Evolutionary conservation across 1,140 invertebrate species (phyloP).

Genomic region (Drosophila albomicans): DNA sequence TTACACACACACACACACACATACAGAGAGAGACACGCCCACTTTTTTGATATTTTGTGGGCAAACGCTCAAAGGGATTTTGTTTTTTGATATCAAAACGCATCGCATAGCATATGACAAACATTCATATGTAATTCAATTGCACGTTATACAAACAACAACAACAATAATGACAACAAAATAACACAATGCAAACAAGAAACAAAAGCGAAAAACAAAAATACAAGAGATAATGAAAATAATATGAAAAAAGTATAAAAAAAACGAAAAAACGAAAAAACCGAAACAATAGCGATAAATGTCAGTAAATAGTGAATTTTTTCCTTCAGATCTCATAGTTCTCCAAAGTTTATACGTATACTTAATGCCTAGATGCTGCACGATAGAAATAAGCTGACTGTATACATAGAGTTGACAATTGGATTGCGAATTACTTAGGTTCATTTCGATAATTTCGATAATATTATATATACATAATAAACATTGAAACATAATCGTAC

Average conservation of each 20-base stretch:
- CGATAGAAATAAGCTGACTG: conserved; percentile 43
- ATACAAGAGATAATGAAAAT: conserved; percentile 6
- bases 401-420: conserved; percentile 37
- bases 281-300: conserved; percentile 46
- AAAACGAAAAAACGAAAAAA: neutral
- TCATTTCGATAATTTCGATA: neutral
- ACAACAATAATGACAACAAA: neutral
- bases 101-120: conserved; percentile 30
- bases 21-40: conserved; percentile 20
- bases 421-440: conserved; percentile 15
- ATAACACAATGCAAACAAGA: neutral
- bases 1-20: conserved; percentile 65
- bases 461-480: conserved; percentile 2
- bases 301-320: conserved; percentile 53
- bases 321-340: conserved; percentile 56
- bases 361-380: conserved; percentile 48
- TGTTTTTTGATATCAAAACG: conserved; percentile 70
- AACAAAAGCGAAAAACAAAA: conserved; percentile 12
- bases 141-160: conserved; percentile 32
- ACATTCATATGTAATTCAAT: conserved; percentile 24
- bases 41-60: conserved; percentile 47
- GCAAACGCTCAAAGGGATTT: conserved; percentile 52
- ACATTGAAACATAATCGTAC: too few relatives aligned
- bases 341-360: conserved; percentile 46
- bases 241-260: neutral